Conservation (phyloP, 2,113 vertebrate species). For the Amblyopsis rosae region DNA sequence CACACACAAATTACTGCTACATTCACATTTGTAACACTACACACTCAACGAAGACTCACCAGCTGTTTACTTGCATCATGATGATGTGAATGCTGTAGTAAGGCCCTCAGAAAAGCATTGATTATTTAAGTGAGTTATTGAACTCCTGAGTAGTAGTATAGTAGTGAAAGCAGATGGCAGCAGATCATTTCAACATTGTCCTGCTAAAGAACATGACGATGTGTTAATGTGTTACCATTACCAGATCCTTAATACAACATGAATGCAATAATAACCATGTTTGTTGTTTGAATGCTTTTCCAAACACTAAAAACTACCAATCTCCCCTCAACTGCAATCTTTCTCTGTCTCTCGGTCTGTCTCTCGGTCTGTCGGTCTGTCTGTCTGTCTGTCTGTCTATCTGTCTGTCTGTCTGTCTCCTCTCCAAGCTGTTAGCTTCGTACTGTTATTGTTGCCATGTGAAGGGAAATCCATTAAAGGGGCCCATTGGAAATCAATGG, state of each 20-base stretch:
- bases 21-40: no score
- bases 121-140: neutral
- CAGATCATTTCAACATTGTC: no score
- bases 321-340: no score
- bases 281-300: no score
- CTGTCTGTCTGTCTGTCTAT: neutral
- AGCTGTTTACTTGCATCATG: no score
- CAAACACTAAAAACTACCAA: no score
- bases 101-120: neutral
- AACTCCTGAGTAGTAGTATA: neutral
- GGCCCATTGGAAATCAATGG: conserved; percentile 44
- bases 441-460: conserved; percentile 5
- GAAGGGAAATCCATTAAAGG: conserved; percentile 32
- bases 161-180: no score
- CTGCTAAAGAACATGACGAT: no score
- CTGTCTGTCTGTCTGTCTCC: neutral
- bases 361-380: neutral
- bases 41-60: no score
- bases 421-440: conserved; percentile 1
- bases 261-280: no score
- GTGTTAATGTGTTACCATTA: no score
- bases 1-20: neutral
- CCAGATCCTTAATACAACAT: no score
- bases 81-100: neutral
- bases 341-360: neutral